Evolutionary conservation across 2,888 invertebrate genomes (phyloP).

Genomic region (Harpalus rubripes): DNA sequence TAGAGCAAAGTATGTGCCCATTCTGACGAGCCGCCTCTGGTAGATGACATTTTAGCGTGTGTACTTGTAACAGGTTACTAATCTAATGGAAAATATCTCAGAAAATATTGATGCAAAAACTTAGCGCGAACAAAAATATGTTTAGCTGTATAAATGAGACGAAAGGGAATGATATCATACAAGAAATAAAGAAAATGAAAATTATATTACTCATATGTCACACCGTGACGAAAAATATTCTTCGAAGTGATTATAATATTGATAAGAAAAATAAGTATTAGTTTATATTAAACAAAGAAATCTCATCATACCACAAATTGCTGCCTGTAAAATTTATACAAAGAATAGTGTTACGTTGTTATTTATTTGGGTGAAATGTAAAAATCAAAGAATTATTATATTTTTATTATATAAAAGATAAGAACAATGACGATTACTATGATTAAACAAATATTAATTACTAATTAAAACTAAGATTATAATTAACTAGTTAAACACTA

Average conservation of each 20-base stretch:
- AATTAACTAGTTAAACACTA: too few species aligned
- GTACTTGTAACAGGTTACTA: conserved; percentile 30
- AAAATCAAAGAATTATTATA: too few species aligned
- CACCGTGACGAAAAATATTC: background rate
- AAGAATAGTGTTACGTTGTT: too few species aligned
- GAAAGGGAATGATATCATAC: conserved; percentile 31
- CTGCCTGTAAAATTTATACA: too few species aligned
- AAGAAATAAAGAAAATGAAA: conserved; percentile 12
- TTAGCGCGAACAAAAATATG: conserved; percentile 33
- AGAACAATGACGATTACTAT: too few species aligned
- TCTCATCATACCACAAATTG: too few species aligned
- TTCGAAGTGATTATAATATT: background rate
- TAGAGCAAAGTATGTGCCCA: conserved; percentile 23
- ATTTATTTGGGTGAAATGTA: too few species aligned
- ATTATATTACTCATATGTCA: conserved; percentile 46
- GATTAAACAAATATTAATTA: too few species aligned
- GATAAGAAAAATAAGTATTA: background rate
- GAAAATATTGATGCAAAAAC: conserved; percentile 55
- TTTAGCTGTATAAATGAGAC: conserved; percentile 9
- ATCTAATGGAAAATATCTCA: conserved; percentile 47
- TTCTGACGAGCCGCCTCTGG: conserved; percentile 46
- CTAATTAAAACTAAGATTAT: too few species aligned
- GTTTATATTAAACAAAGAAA: too few species aligned
- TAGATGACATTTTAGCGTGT: conserved; percentile 58
- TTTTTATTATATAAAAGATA: too few species aligned